phyloP scores from a whole-genome alignment of 2,797 vertebrate species.

The Iguana delicatissima region DNA sequence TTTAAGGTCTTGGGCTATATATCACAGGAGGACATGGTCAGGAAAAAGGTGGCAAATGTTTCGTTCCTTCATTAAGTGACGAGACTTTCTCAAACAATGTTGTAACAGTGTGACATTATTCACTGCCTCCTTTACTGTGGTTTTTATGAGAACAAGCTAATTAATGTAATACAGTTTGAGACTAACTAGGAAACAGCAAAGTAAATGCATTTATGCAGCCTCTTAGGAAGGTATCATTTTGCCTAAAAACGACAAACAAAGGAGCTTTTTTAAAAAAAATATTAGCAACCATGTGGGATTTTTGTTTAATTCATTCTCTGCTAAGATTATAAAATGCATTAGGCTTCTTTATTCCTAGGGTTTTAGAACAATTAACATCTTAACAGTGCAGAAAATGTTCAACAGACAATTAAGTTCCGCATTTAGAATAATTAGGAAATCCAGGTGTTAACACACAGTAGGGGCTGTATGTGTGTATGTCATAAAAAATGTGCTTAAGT shows the following conservation, averaged over 20 bases:
- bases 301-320: conserved; percentile 27
- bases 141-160: background rate
- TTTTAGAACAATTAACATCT: conserved; percentile 58
- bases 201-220: background rate
- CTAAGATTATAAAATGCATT: conserved; percentile 41
- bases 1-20: too few relatives aligned
- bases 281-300: conserved; percentile 18
- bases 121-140: background rate
- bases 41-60: background rate
- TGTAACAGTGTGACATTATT: background rate
- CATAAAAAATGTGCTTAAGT: conserved; percentile 36
- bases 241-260: conserved; percentile 25
- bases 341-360: conserved; percentile 27
- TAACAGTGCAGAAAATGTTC: conserved; percentile 59
- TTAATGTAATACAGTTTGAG: conserved; percentile 26
- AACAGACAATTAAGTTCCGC: conserved; percentile 67
- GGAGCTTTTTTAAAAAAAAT: background rate
- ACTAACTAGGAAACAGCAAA: conserved; percentile 46
- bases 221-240: background rate
- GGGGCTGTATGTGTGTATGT: conserved; percentile 12
- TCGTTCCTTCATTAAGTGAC: background rate
- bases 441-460: conserved; percentile 45
- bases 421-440: conserved; percentile 61
- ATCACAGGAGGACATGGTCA: too few relatives aligned
- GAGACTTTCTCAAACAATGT: background rate